phyloP scores from a whole-genome alignment of 2,113 vertebrate species.

The Terrapene triunguis region DNA sequence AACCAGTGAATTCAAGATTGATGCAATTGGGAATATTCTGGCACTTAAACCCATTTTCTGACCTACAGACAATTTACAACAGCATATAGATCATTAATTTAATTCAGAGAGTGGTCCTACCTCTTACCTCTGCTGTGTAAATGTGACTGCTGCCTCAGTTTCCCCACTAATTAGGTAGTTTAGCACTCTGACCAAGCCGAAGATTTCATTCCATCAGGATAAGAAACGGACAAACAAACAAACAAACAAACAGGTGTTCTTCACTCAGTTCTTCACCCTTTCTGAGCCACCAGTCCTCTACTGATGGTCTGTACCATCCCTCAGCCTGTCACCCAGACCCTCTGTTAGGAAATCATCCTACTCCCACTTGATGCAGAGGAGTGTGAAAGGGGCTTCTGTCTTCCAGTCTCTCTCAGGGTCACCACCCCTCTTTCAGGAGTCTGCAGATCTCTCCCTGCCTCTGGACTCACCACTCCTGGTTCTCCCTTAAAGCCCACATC shows the following conservation, averaged over 20 bases:
- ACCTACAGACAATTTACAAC: neutral
- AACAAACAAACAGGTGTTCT: neutral
- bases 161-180: fast-evolving
- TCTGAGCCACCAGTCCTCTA: neutral
- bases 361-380: neutral
- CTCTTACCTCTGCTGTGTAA: neutral
- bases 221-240: neutral
- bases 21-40: neutral
- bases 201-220: neutral
- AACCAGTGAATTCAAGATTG: neutral
- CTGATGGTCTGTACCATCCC: neutral
- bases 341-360: neutral
- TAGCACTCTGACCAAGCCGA: neutral
- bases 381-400: neutral
- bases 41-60: neutral
- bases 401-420: neutral
- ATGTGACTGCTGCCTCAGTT: fast-evolving
- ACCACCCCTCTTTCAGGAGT: neutral
- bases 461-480: neutral
- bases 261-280: neutral
- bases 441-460: neutral
- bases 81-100: neutral
- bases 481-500: neutral
- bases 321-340: neutral
- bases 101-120: neutral